Evolutionary conservation across 1,140 invertebrate genomes (phyloP).

Genomic region (Octopus bimaculoides): DNA sequence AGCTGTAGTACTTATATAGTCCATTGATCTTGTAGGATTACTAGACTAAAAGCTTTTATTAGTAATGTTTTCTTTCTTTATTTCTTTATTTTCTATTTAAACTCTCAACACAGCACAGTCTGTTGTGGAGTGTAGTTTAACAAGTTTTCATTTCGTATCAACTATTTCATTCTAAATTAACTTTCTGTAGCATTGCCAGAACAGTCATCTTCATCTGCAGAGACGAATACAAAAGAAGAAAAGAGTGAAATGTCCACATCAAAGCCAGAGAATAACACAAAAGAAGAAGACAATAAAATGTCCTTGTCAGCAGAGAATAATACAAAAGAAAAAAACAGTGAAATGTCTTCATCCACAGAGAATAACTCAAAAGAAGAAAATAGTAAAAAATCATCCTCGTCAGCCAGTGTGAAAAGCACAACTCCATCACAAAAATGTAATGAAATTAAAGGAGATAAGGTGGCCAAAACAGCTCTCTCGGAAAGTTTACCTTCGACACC

Average conservation of each 20-base stretch:
- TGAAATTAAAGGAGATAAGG: background rate
- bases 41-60: too few species aligned
- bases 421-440: background rate
- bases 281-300: too few species aligned
- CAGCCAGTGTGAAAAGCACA: background rate
- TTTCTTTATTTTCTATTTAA: background rate
- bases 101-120: constrained; percentile 1
- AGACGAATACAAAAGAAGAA: background rate
- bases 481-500: background rate
- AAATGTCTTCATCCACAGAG: too few species aligned
- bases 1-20: too few species aligned
- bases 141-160: constrained; percentile 10
- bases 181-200: constrained; percentile 12
- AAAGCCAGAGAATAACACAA: too few species aligned
- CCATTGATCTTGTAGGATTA: too few species aligned
- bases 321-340: too few species aligned
- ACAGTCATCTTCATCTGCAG: constrained; percentile 6
- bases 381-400: background rate
- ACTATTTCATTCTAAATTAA: constrained; percentile 15
- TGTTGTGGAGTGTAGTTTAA: background rate
- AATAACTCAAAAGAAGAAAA: background rate
- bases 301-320: too few species aligned
- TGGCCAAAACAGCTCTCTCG: background rate
- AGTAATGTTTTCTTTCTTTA: too few species aligned
- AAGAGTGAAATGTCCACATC: too few species aligned